These are phyloP conservation scores for Pomacea canaliculata DNA, from an alignment of 2,888 invertebrate genomes.

Conservation along the genomic window DNA sequence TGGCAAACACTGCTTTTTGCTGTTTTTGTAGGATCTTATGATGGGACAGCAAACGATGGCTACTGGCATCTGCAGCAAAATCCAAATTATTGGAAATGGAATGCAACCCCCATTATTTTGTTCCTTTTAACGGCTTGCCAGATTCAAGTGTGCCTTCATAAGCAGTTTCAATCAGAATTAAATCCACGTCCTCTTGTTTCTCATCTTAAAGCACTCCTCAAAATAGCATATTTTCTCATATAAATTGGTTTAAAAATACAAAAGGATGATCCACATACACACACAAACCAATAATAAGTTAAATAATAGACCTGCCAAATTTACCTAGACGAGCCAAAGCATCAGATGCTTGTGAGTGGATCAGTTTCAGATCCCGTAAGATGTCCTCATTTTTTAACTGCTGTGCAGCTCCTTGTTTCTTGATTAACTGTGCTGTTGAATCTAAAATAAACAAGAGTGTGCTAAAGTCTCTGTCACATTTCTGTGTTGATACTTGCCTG, in stretches of 20 bases:
- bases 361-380: conserved; percentile 73
- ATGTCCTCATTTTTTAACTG: conserved; percentile 74
- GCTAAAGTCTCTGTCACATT: too few relatives aligned
- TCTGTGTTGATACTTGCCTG: too few relatives aligned
- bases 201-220: too few relatives aligned
- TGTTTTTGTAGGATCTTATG: conserved; percentile 25
- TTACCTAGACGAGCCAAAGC: conserved; percentile 10
- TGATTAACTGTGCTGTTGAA: conserved; percentile 72
- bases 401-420: conserved; percentile 72
- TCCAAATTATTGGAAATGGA: neutral
- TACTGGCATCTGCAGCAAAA: conserved; percentile 25
- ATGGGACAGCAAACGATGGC: conserved; percentile 25
- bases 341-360: conserved; percentile 74
- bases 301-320: neutral
- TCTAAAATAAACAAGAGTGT: conserved; percentile 59
- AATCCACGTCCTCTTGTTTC: too few relatives aligned
- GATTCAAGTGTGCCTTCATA: too few relatives aligned
- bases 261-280: too few relatives aligned
- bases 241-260: too few relatives aligned
- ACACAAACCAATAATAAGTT: too few relatives aligned
- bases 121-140: too few relatives aligned
- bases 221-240: too few relatives aligned
- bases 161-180: too few relatives aligned
- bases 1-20: conserved; percentile 26
- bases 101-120: too few relatives aligned